Evolutionary conservation across 1,140 invertebrate species (phyloP).

Genomic region (Microplitis demolitor): DNA sequence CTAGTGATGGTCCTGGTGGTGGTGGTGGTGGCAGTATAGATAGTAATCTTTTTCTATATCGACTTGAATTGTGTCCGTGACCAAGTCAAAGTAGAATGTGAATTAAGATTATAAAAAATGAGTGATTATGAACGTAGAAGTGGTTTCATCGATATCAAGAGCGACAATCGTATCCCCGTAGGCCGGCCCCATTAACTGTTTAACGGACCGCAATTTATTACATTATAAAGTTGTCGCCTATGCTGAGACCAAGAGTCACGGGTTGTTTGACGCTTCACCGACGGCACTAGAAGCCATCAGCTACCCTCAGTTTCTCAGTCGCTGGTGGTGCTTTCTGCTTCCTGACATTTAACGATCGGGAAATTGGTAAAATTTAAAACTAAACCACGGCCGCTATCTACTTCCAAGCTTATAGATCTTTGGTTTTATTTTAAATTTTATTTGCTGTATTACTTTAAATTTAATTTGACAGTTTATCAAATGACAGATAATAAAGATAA

Average conservation of each 20-base stretch:
- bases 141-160: constrained; percentile 17
- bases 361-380: neutral
- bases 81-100: too few species aligned
- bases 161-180: constrained; percentile 19
- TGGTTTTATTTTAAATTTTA: too few species aligned
- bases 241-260: constrained; percentile 12
- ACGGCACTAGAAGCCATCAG: neutral
- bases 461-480: neutral
- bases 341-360: neutral
- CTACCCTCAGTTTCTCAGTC: neutral
- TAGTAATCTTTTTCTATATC: too few species aligned
- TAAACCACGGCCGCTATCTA: too few species aligned
- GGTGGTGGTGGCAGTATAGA: too few species aligned
- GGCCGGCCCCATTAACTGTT: constrained; percentile 49
- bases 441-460: too few species aligned
- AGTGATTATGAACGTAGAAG: neutral
- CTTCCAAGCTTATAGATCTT: too few species aligned
- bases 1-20: too few species aligned
- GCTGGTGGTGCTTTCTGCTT: neutral
- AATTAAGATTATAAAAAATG: neutral
- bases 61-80: too few species aligned
- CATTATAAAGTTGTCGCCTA: constrained; percentile 40
- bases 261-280: constrained; percentile 20
- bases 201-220: constrained; percentile 50
- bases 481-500: too few species aligned